A percentile compares a stretch with the other conserved stretches of the same genome.
Evolutionary conservation across 2,113 vertebrate species (phyloP).

Genomic region (Zosterops lateralis): DNA sequence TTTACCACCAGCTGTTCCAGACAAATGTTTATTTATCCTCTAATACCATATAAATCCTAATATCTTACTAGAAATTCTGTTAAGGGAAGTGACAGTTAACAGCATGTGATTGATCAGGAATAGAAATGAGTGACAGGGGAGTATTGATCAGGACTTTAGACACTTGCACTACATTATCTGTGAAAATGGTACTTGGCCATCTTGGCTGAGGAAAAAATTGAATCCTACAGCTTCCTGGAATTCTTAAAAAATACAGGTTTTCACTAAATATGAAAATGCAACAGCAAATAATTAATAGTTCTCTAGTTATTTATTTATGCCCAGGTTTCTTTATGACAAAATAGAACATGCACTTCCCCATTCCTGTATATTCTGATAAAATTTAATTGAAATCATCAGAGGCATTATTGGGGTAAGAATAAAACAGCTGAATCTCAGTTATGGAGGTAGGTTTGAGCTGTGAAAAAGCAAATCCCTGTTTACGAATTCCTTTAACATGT

Average conservation of each 20-base stretch:
- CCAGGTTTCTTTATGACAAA: neutral
- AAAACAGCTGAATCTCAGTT: neutral
- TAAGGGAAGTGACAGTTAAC: neutral
- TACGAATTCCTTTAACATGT: neutral
- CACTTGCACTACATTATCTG: neutral
- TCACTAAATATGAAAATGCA: neutral
- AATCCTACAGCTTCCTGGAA: neutral
- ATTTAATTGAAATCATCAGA: neutral
- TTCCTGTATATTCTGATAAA: neutral
- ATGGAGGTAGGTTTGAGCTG: neutral
- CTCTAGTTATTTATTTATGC: neutral
- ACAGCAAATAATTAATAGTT: neutral
- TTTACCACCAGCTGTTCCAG: neutral
- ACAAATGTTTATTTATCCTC: neutral
- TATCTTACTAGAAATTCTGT: neutral
- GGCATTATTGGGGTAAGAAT: neutral
- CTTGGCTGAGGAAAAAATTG: neutral
- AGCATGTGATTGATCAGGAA: neutral
- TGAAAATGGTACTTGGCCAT: neutral
- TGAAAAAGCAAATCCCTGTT: neutral
- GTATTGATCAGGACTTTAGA: neutral
- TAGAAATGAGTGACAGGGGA: neutral
- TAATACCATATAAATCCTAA: neutral
- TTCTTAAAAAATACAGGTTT: neutral
- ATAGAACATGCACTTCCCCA: rapidly evolving